phyloP scores from a whole-genome alignment of 2,113 vertebrate genomes.

The Muntiacus muntjak region DNA sequence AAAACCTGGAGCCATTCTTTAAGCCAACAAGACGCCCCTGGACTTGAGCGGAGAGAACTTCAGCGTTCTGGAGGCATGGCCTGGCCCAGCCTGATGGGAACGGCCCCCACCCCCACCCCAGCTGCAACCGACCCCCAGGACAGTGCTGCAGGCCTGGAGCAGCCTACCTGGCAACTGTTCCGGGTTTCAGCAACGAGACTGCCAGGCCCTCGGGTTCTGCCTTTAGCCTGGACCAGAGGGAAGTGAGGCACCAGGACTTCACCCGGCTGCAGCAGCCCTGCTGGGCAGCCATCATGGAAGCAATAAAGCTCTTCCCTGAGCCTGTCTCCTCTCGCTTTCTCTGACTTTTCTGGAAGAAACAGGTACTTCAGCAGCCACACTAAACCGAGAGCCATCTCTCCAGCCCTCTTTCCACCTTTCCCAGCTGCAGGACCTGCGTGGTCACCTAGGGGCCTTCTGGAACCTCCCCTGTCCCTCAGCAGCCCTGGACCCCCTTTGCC shows the following conservation, averaged over 20 bases:
- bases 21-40: conserved; percentile 12
- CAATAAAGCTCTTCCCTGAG: conserved; percentile 73
- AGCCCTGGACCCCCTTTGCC: not conserved
- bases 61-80: not conserved
- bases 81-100: not conserved
- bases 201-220: conserved; percentile 27
- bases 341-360: not conserved
- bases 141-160: not conserved
- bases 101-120: not conserved
- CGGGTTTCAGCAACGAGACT: not conserved
- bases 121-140: not conserved
- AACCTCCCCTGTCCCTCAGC: not conserved
- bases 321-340: not conserved
- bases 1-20: conserved; percentile 29
- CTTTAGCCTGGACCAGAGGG: conserved; percentile 34
- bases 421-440: not conserved
- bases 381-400: not conserved
- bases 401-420: not conserved
- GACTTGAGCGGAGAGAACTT: conserved; percentile 6
- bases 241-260: conserved; percentile 6
- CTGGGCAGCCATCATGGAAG: conserved; percentile 54
- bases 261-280: not conserved
- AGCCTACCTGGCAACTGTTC: not conserved
- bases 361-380: not conserved
- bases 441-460: not conserved